Evolutionary conservation across 2,888 invertebrate genomes (phyloP).

Genomic region (Smittia aterrima): DNA sequence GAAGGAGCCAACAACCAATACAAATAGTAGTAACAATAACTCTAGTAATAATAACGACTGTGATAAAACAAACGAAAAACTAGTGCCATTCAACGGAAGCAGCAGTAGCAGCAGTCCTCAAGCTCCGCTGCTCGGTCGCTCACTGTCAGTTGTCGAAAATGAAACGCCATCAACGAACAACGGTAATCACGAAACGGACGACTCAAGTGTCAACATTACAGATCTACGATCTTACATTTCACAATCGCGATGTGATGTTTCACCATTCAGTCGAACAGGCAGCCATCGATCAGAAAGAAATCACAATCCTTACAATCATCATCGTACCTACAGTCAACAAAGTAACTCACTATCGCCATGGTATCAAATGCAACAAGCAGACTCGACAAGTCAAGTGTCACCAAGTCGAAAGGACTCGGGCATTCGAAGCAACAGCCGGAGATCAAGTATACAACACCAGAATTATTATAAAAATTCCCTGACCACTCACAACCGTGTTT

Average conservation of each 20-base stretch:
- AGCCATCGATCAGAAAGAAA: constrained; percentile 68
- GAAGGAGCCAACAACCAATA: constrained; percentile 1
- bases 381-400: constrained; percentile 49
- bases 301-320: constrained; percentile 51
- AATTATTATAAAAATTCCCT: constrained; percentile 70
- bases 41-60: constrained; percentile 32
- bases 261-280: constrained; percentile 66
- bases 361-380: constrained; percentile 58
- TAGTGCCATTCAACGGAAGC: constrained; percentile 38
- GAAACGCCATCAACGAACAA: constrained; percentile 49
- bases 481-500: constrained; percentile 71
- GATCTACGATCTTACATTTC: constrained; percentile 72
- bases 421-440: constrained; percentile 77
- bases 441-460: constrained; percentile 84
- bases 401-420: constrained; percentile 87
- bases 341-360: constrained; percentile 53
- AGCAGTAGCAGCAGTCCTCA: neutral
- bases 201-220: constrained; percentile 62
- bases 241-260: constrained; percentile 70
- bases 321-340: constrained; percentile 47
- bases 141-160: neutral
- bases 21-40: neutral
- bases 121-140: neutral
- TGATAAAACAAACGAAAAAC: constrained; percentile 33
- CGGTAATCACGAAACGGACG: constrained; percentile 62